phyloP scores from a whole-genome alignment of 2,888 invertebrate species.

The Melangyna quadrimaculata region DNA sequence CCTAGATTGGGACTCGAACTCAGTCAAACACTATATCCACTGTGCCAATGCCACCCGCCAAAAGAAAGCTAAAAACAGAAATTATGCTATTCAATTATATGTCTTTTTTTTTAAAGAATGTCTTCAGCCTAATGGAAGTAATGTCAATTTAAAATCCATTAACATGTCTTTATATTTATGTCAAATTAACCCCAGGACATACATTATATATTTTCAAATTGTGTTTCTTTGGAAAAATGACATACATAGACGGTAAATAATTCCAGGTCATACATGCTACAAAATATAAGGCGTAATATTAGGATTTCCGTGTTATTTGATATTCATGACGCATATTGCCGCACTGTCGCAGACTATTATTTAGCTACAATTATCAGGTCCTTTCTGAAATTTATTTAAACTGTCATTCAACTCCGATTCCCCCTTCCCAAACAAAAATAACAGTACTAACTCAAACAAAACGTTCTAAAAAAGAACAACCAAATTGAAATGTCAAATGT shows the following conservation, averaged over 20 bases:
- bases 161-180: background rate
- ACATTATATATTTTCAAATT: background rate
- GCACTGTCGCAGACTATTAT: background rate
- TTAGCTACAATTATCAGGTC: background rate
- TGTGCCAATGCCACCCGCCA: too few relatives aligned
- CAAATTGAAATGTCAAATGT: background rate
- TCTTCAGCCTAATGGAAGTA: background rate
- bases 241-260: background rate
- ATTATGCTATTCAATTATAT: background rate
- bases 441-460: too few relatives aligned
- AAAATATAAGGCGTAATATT: background rate
- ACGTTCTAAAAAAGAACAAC: background rate
- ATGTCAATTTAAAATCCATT: background rate
- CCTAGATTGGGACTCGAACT: too few relatives aligned
- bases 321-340: slow-evolving; percentile 5
- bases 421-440: too few relatives aligned
- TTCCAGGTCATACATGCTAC: background rate
- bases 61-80: background rate
- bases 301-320: background rate
- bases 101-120: background rate
- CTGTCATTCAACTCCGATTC: too few relatives aligned
- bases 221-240: slow-evolving; percentile 7
- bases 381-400: background rate
- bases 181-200: background rate
- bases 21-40: too few relatives aligned